Base-by-base conservation (phyloP, 2,888 invertebrate genomes). In the Candidula unifasciata region DNA sequence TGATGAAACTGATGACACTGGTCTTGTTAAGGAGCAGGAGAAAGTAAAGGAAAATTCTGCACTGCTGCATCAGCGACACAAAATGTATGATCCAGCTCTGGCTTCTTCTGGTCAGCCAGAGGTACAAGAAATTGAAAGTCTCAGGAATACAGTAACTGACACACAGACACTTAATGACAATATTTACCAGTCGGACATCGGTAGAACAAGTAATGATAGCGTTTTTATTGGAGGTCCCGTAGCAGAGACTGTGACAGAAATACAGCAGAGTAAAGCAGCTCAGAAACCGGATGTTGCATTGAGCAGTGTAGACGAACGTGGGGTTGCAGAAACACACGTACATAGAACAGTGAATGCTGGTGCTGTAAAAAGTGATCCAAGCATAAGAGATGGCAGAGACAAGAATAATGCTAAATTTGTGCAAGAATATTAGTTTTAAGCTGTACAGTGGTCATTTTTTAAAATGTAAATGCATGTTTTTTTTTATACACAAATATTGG, bases 11-110 rank as follows among this genome's bases (percentile, higher is more conserved):
- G 57, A 71, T 33, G 57, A 35, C 8, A 13, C 21, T 16, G 6
- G n/a, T 18, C 27, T 71, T 16, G 73, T 30, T 54, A 54, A 52
- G 18, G 74, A 74, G 8, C 54, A 54, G 2, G 54, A 74, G 16
- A 54, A 30, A 3, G 5, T 13, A 54, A 5, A 44, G 44, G 74
- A 74, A 18, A 21, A 54, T 10, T 27, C 74, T 8, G 27, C 52
- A 54, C 21, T 74, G 74, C 44, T 74, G 21, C 27, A 44, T 2
- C 74, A 54, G 21, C 54, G 74, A 54, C 74, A 33, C 27, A 27
- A 54, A 3, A 54, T 74, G 74, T 74, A 74, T 33, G 74, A 74
- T 18, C 74, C 74, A 54, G 54, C 54, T 30, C 33, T 74, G 3
- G 27, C 74, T 16, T 74, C 74, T 21, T 2, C 21, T 30, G 30